Conservation (phyloP, 2,888 invertebrate species). For the Antheraea yamamai region DNA sequence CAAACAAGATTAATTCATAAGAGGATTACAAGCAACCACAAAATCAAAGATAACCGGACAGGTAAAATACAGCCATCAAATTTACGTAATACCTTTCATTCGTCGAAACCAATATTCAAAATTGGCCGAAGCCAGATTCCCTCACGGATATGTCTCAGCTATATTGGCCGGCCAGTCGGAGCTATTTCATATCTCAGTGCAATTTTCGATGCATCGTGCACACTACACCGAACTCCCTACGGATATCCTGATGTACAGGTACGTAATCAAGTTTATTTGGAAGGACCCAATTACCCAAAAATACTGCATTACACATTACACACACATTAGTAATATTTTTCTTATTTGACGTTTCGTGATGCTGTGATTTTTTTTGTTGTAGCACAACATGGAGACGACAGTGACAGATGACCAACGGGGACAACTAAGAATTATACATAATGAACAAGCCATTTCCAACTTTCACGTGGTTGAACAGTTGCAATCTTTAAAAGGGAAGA, state of each 20-base stretch:
- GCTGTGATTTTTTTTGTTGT: too few relatives aligned
- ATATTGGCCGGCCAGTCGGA: conserved; percentile 18
- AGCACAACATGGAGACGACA: too few relatives aligned
- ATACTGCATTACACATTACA: too few relatives aligned
- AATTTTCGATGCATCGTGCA: conserved; percentile 47
- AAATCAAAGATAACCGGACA: not conserved
- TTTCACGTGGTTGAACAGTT: too few relatives aligned
- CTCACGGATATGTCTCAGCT: conserved; percentile 18
- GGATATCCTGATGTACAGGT: conserved; percentile 42
- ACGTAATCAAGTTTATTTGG: conserved; percentile 7
- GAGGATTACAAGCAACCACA: not conserved
- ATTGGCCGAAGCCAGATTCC: conserved; percentile 18
- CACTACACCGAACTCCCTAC: conserved; percentile 44
- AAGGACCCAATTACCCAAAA: not conserved
- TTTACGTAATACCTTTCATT: conserved; percentile 1
- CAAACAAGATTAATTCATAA: not conserved
- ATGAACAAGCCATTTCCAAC: too few relatives aligned
- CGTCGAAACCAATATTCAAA: conserved; percentile 9
- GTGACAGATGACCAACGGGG: too few relatives aligned
- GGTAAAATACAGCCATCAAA: not conserved
- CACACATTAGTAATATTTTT: not conserved
- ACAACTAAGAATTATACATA: too few relatives aligned
- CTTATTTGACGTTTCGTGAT: not conserved
- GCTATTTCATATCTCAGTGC: conserved; percentile 23
- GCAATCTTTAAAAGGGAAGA: too few relatives aligned